Evolutionary conservation across 2,797 vertebrate genomes (phyloP).

Genomic region (Florisuga fusca): DNA sequence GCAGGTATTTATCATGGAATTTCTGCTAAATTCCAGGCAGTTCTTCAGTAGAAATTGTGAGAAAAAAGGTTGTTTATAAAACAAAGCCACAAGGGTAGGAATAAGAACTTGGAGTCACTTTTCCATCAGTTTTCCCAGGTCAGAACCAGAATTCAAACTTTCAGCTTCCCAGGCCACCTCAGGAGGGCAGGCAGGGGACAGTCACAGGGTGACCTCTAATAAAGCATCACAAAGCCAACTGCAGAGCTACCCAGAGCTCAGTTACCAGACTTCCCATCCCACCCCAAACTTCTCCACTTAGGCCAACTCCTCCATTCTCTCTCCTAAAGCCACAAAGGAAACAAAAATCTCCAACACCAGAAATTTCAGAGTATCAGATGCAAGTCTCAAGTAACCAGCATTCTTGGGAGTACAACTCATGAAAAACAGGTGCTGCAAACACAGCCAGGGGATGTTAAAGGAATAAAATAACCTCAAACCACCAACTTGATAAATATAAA

Average conservation of each 20-base stretch:
- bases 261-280: background rate
- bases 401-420: background rate
- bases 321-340: background rate
- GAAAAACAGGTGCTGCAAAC: background rate
- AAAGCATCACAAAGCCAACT: background rate
- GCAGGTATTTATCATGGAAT: conserved; percentile 3
- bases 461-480: background rate
- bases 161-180: background rate
- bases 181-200: background rate
- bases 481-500: background rate
- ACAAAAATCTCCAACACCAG: rapidly evolving
- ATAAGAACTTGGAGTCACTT: background rate
- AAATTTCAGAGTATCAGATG: background rate
- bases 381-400: background rate
- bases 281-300: background rate
- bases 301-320: background rate
- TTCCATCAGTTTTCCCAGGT: conserved; percentile 55
- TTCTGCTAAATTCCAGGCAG: background rate
- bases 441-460: background rate
- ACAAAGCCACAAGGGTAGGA: background rate
- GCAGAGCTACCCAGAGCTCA: background rate
- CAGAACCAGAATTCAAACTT: background rate
- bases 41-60: background rate
- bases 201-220: background rate
- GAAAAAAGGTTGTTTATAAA: background rate